Evolutionary conservation across 2,888 invertebrate genomes (phyloP).

Genomic region (Strigamia transsilvanica): DNA sequence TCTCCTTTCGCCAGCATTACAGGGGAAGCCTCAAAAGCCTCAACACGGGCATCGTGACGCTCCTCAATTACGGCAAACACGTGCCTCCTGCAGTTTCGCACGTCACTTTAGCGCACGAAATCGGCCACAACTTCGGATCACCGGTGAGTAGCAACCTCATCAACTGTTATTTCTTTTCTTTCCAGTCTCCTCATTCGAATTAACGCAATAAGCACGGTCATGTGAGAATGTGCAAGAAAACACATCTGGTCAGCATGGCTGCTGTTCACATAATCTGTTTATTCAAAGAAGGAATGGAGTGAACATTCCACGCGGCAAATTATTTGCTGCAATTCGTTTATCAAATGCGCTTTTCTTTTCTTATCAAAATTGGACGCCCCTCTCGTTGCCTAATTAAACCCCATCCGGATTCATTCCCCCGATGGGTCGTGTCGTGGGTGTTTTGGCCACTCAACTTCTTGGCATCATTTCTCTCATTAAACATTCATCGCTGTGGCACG

Average conservation of each 20-base stretch:
- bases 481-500: constrained; percentile 37
- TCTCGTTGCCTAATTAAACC: constrained; percentile 49
- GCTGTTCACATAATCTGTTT: too few species aligned
- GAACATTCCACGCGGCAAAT: too few species aligned
- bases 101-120: constrained; percentile 97
- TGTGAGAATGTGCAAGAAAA: too few species aligned
- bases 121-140: constrained; percentile 98
- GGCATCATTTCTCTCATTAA: constrained; percentile 47
- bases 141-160: constrained; percentile 74
- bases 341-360: constrained; percentile 7
- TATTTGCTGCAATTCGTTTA: constrained; percentile 44
- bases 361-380: constrained; percentile 27
- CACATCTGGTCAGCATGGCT: too few species aligned
- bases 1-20: constrained; percentile 75
- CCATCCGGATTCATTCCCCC: background rate
- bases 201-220: too few species aligned
- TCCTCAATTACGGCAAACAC: constrained; percentile 96
- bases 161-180: constrained; percentile 33
- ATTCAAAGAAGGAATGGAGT: too few species aligned
- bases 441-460: constrained; percentile 48
- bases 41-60: constrained; percentile 97
- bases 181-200: background rate
- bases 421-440: background rate
- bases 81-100: constrained; percentile 98
- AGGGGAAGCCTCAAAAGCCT: constrained; percentile 90